Evolutionary conservation across 2,797 vertebrate genomes (phyloP), one percentile per base, ranked within the genome.

Genomic region (Argyrosomus regius): DNA sequence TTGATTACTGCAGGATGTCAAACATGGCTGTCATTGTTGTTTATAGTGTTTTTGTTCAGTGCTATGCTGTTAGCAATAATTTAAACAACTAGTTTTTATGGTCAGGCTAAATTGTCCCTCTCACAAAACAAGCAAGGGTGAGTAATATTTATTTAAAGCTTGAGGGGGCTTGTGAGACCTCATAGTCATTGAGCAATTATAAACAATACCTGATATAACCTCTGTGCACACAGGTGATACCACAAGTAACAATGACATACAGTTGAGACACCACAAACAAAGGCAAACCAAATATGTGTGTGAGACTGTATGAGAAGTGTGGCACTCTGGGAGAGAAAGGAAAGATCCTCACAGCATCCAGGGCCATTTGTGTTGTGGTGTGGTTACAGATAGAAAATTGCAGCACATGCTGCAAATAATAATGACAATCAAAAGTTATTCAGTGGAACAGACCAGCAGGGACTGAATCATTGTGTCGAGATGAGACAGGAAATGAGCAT

Each of bases 401-500:
- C 60, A 35, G 39, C 18, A 59, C 18, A 62, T 75, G 85, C 39
- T 80, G 81, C 75, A 87, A 77, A 82, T 72, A 84, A 78, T 88
- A 80, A 87, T 78, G 72, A 79, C 52, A 67, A 76, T 67, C 65
- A 65, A 67, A 82, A 77, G 81, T 77, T 82, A 77, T 84, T 84
- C 72, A 82, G 66, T 54, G 71, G 72, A 87, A 82, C 71, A 53
- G 54, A 82, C 49, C 84, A 75, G 75, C 70, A 53, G 79, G 77
- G 70, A 79, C 69, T 56, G 69, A 74, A 68, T 77, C 77, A 58
- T 24, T 67, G 72, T 81, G 79, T 68, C 12, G 31, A 60, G 81
- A 68, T 49, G 64, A 88, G 74, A 60, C 76, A 82, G 78, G 72
- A 90, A 85, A 91, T 77, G 78, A 87, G 48, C 17, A 78, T 77